Evolutionary conservation across 2,797 vertebrate genomes (phyloP), one percentile per base, ranked within the genome.

Genomic region (Alcedo atthis): DNA sequence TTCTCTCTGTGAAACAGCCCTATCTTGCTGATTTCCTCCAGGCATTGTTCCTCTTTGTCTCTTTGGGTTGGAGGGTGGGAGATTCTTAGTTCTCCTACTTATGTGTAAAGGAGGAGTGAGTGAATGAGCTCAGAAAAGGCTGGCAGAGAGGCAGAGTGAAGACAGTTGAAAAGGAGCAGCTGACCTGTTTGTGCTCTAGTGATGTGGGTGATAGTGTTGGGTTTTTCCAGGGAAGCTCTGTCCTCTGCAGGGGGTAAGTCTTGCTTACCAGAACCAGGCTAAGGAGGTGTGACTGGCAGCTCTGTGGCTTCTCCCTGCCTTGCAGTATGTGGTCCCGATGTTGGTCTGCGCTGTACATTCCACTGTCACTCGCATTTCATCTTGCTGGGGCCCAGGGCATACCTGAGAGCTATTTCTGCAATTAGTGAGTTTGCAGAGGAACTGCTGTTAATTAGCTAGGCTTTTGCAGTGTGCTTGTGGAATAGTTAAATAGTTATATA

Each of bases 171-270:
- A 88, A 92, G 6, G 10, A 88, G 14, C 22, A 79, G 24, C 17
- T 76, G 4, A 59, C 70, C 24, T 67, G 6, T 22, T 48, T 55
- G 20, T 42, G 28, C 25, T 17, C 18, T 55, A 81, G 26, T 26
- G 9, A 30, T 11, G 32, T 35, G 59, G 25, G 30, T 0, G 0
- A 0, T 9, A 40, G 18, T 6, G 19, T 4, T 68, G 51, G 24
- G 30, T 4, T 90, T 59, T 46, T n/a, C 15, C 40, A 79, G 62
- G 42, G 51, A 45, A 81, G 5, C 53, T 62, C 40, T 10, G 8
- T 53, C 18, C 15, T 40, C 15, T 75, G 24, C 46, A 30, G 42
- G 2, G 15, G 14, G 2, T 25, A 46, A 7, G 28, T 37, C 28
- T 86, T 53, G 22, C 54, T 32, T 62, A 28, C 40, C 79, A 85